Evolutionary conservation across 1,140 invertebrate species (phyloP).

Genomic region (Lucilia sericata): DNA sequence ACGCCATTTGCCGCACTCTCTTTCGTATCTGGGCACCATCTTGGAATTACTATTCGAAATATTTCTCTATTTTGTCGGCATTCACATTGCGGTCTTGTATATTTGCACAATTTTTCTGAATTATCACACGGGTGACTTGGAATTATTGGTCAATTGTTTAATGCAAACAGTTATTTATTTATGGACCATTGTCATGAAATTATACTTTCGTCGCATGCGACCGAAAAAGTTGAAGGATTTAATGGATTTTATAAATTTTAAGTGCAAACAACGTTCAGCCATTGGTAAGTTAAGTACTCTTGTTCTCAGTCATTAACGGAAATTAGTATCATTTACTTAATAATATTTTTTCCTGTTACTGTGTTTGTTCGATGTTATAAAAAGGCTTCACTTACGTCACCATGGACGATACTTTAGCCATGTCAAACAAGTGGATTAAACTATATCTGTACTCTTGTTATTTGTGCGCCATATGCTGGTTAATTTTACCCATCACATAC

Average conservation of each 20-base stretch:
- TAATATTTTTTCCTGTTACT: not conserved
- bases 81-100: conserved; percentile 56
- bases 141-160: conserved; percentile 60
- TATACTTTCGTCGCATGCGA: conserved; percentile 58
- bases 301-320: too few relatives aligned
- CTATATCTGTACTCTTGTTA: conserved; percentile 59
- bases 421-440: conserved; percentile 58
- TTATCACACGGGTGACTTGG: conserved; percentile 57
- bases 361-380: not conserved
- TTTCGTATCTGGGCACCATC: conserved; percentile 36
- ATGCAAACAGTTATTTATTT: conserved; percentile 63
- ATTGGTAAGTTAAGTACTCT: conserved; percentile 45
- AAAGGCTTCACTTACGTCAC: conserved; percentile 60
- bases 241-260: conserved; percentile 53
- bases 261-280: conserved; percentile 54
- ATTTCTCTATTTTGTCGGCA: conserved; percentile 57
- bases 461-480: conserved; percentile 60
- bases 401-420: conserved; percentile 50
- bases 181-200: conserved; percentile 61
- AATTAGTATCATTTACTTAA: not conserved
- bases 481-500: conserved; percentile 57
- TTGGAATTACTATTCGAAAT: conserved; percentile 52
- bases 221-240: conserved; percentile 51
- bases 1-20: conserved; percentile 33
- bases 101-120: conserved; percentile 58